phyloP scores from a whole-genome alignment of 64 coral and sea anemone species.

The Pachyseris speciosa region DNA sequence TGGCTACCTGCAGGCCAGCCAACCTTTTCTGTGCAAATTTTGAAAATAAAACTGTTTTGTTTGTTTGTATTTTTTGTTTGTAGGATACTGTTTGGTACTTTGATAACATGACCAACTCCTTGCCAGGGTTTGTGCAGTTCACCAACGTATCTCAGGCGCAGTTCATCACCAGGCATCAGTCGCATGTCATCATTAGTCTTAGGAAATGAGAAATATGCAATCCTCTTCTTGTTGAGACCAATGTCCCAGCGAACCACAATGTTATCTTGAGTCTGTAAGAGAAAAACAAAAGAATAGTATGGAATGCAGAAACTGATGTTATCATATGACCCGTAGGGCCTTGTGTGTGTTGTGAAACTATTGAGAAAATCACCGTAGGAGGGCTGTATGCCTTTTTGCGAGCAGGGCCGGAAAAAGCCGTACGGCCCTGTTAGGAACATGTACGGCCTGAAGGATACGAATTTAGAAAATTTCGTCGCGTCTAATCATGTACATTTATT shows the following conservation, averaged over 20 bases:
- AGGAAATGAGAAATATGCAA: constrained; percentile 95
- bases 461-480: no score
- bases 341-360: no score
- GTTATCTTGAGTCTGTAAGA: constrained; percentile 90
- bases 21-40: no score
- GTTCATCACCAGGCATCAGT: constrained; percentile 94
- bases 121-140: constrained; percentile 99
- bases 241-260: constrained; percentile 99
- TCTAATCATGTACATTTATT: no score
- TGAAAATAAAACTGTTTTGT: no score
- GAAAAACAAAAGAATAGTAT: not conserved
- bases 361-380: no score
- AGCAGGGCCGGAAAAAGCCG: no score
- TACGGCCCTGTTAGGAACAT: no score
- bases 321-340: no score
- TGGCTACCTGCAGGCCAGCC: no score
- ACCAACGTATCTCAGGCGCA: constrained; percentile 89
- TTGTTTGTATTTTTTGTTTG: not conserved
- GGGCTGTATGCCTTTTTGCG: no score
- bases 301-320: not conserved
- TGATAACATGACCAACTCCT: constrained; percentile 98
- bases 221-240: constrained; percentile 96
- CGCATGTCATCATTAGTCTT: constrained; percentile 99
- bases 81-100: constrained; percentile 99
- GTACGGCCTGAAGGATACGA: no score